Evolutionary conservation across 1,140 invertebrate genomes (phyloP).

Genomic region (Mercenaria mercenaria): DNA sequence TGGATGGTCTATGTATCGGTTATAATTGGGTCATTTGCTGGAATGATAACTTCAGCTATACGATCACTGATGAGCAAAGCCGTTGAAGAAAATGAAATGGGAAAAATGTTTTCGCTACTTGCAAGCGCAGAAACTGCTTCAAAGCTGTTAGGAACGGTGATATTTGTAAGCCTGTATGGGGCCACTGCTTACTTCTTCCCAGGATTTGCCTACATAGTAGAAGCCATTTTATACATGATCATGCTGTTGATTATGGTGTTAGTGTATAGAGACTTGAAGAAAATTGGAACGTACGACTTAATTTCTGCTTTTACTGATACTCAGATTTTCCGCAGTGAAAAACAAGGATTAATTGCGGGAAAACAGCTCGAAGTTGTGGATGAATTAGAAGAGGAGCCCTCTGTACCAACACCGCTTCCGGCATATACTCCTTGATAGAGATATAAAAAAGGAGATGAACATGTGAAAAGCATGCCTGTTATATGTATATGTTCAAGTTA

Average conservation of each 20-base stretch:
- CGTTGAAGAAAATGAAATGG: conserved; percentile 79
- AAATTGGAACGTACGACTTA: conserved; percentile 71
- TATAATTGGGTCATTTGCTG: conserved; percentile 79
- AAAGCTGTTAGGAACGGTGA: conserved; percentile 81
- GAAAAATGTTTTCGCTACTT: conserved; percentile 83
- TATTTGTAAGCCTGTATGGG: conserved; percentile 83
- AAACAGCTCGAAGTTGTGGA: conserved; percentile 68
- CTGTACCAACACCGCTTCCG: conserved; percentile 63
- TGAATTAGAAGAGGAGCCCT: conserved; percentile 69
- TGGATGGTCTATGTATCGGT: conserved; percentile 84
- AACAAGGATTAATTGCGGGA: background rate
- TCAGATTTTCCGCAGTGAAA: conserved; percentile 41
- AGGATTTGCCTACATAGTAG: conserved; percentile 80
- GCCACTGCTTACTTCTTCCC: conserved; percentile 79
- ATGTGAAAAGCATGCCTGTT: too few species aligned
- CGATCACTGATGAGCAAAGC: conserved; percentile 83
- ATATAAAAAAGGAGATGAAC: background rate
- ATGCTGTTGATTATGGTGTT: conserved; percentile 72
- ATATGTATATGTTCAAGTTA: too few species aligned
- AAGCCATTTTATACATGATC: conserved; percentile 76
- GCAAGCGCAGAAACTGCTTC: conserved; percentile 82
- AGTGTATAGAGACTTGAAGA: conserved; percentile 70
- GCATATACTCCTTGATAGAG: conserved; percentile 67
- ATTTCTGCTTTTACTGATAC: conserved; percentile 67
- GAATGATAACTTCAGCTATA: conserved; percentile 80